Percentiles rank a stretch among this genome's conserved stretches.
Evolutionary conservation across 2,888 invertebrate species (phyloP).

Genomic region (Ormyrus labotus): DNA sequence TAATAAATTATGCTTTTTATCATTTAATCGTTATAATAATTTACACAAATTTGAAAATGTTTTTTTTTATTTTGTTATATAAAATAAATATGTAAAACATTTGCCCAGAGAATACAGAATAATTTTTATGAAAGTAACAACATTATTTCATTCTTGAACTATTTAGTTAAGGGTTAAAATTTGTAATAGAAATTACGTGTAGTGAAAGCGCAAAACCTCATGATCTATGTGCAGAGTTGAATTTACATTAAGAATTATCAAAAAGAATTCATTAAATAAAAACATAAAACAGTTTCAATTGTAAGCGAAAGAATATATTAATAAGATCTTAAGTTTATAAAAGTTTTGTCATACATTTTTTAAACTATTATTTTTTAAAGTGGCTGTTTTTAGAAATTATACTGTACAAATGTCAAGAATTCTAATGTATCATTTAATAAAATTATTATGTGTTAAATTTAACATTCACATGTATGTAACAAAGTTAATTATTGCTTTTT

Average conservation of each 20-base stretch:
- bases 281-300: constrained; percentile 3
- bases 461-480: constrained; percentile 43
- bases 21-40: too few relatives aligned
- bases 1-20: too few relatives aligned
- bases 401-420: constrained; percentile 54
- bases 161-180: constrained; percentile 36
- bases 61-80: too few relatives aligned
- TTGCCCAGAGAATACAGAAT: too few relatives aligned
- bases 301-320: constrained; percentile 20
- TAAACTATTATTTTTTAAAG: constrained; percentile 30
- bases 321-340: constrained; percentile 30
- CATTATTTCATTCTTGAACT: too few relatives aligned
- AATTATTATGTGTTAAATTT: constrained; percentile 21
- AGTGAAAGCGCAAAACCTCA: too few relatives aligned
- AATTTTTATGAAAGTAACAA: too few relatives aligned
- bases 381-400: constrained; percentile 34
- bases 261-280: background rate
- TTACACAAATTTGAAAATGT: too few relatives aligned
- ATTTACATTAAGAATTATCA: constrained; percentile 1
- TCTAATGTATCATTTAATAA: constrained; percentile 43
- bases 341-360: constrained; percentile 34
- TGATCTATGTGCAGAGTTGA: constrained; percentile 31
- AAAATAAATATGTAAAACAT: too few relatives aligned
- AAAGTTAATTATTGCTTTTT: constrained; percentile 50
- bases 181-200: constrained; percentile 32